These are phyloP conservation scores for Bos indicus DNA, from an alignment of 2,113 vertebrate species.

Conservation along the genomic window DNA sequence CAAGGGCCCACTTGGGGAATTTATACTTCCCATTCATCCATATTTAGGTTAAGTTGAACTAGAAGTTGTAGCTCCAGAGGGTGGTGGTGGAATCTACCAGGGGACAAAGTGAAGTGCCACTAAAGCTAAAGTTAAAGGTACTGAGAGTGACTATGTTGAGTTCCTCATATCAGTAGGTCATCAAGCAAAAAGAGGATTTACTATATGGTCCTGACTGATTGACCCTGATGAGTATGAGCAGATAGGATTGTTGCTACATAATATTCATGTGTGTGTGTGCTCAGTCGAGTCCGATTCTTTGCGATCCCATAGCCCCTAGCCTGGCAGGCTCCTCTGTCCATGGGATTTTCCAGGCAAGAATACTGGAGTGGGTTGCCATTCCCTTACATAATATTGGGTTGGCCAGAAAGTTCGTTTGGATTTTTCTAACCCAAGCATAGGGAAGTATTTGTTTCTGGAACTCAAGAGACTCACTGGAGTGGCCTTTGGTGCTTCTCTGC, in stretches of 20 bases:
- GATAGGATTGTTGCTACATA: background rate
- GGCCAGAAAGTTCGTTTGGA: background rate
- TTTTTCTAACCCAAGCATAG: background rate
- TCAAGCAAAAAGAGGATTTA: background rate
- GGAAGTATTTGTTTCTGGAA: background rate
- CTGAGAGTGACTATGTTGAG: background rate
- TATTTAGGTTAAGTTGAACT: background rate
- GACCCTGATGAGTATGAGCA: background rate
- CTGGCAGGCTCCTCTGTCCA: background rate
- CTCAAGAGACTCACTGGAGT: background rate
- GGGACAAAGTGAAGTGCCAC: background rate
- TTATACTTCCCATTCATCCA: background rate
- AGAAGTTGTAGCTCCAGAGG: background rate
- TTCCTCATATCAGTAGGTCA: background rate
- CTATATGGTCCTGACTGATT: background rate
- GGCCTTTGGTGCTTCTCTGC: background rate
- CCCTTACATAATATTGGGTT: background rate
- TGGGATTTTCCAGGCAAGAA: background rate
- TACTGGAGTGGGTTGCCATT: background rate
- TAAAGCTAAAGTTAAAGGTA: background rate
- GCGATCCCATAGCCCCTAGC: background rate
- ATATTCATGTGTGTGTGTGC: background rate
- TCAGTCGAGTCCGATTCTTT: background rate
- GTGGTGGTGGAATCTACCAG: background rate
- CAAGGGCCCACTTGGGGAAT: background rate